Percentiles rank a stretch among this genome's conserved stretches.
phyloP scores from a whole-genome alignment of 1,140 invertebrate species.

The Atta texana region DNA sequence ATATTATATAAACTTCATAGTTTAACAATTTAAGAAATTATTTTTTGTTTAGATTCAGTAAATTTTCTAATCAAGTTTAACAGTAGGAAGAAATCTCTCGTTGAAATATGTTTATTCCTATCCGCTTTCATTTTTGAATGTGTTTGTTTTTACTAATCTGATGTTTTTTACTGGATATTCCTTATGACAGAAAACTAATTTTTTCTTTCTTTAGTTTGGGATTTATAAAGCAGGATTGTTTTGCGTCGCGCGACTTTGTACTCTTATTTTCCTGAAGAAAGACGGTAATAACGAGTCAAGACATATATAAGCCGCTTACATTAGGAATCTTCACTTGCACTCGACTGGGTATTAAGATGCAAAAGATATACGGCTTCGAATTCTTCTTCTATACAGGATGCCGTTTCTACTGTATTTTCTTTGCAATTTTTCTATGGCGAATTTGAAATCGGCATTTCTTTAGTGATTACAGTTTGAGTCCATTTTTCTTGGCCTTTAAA shows the following conservation, averaged over 20 bases:
- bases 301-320: conserved; percentile 43
- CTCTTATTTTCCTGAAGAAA: conserved; percentile 23
- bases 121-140: not conserved
- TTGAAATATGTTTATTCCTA: not conserved
- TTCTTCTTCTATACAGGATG: conserved; percentile 23
- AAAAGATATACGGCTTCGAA: conserved; percentile 31
- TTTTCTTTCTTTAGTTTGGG: not conserved
- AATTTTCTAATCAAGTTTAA: not conserved
- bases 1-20: too few species aligned
- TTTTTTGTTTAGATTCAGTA: not conserved
- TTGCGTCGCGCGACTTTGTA: conserved; percentile 17
- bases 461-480: not conserved
- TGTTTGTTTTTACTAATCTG: not conserved
- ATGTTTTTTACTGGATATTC: not conserved
- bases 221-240: conserved; percentile 24
- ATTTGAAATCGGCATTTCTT: conserved; percentile 16
- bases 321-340: conserved; percentile 27
- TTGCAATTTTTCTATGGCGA: not conserved
- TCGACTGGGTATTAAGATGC: conserved; percentile 39
- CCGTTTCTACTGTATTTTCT: not conserved
- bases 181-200: not conserved
- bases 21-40: not conserved
- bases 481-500: not conserved
- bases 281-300: conserved; percentile 41
- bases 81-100: not conserved